phyloP scores from a whole-genome alignment of 2,113 vertebrate species.

The Spea multiplicata region DNA sequence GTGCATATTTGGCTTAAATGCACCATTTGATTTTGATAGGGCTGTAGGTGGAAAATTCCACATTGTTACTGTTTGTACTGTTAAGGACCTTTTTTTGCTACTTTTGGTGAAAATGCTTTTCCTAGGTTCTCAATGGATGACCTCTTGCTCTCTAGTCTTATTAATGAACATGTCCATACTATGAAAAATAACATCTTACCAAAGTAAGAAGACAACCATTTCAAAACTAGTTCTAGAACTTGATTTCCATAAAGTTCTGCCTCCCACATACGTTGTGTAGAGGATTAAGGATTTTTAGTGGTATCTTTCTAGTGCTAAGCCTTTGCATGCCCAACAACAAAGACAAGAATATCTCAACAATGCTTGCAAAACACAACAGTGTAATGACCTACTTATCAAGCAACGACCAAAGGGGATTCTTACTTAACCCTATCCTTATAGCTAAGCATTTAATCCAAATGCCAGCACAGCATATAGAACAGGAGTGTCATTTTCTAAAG shows the following conservation, averaged over 20 bases:
- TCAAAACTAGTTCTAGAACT: too few relatives aligned
- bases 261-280: constrained; percentile 26
- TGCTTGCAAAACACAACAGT: constrained; percentile 3
- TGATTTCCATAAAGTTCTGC: not conserved
- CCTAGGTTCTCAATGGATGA: too few relatives aligned
- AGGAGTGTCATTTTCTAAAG: not conserved
- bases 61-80: too few relatives aligned
- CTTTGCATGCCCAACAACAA: constrained; percentile 5
- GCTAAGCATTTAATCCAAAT: constrained; percentile 6
- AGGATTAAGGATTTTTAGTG: constrained; percentile 21
- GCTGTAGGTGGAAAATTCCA: too few relatives aligned
- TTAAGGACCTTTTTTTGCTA: too few relatives aligned
- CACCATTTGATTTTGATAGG: too few relatives aligned
- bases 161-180: too few relatives aligned
- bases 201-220: too few relatives aligned
- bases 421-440: not conserved
- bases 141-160: too few relatives aligned
- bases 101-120: too few relatives aligned
- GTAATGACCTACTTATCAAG: constrained; percentile 38
- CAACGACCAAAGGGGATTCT: not conserved
- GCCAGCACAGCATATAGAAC: not conserved
- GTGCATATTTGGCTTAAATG: too few relatives aligned
- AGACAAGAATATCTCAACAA: constrained; percentile 27
- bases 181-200: too few relatives aligned
- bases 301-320: constrained; percentile 13